Evolutionary conservation across 2,113 vertebrate species (phyloP), one percentile per base, ranked within the genome.

Genomic region (Psilopogon haemacephalus): DNA sequence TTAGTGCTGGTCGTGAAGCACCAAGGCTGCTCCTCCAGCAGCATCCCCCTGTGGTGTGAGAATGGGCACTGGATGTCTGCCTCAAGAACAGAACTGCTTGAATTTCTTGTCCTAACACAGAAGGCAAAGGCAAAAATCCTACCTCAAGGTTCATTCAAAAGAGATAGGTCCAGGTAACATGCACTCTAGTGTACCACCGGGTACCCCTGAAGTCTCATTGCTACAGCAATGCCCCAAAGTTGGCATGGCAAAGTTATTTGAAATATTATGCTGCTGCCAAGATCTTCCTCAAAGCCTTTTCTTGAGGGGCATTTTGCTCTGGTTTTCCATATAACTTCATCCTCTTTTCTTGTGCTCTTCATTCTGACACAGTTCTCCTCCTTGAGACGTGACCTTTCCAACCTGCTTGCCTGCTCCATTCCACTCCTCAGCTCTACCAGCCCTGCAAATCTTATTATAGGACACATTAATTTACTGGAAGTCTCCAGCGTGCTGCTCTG

Each of bases 391-490:
- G 38, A 59, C 68, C 79, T 94, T 90, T 76, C 68, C 55, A 44
- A 76, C 64, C 28, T 11, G 1, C 76, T 85, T 5, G 3, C 44
- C 56, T 3, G 3, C 35, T 76, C 58, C 3, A 1, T 58, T 89
- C 40, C 0, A 1, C 56, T 94, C 60, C 65, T 70, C 20, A 6
- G 68, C 63, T 17, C 3, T 1, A 2, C n/a, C 65, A 63, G 59
- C 59, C 75, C 67, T 69, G 71, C 74, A 95, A 89, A 95, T 93
- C 92, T 94, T 14, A 8, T 96, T 94, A 94, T 62, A 83, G 75
- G 75, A 86, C 2, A 0, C 3, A 2, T 89, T 95, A 86, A 86
- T 96, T 96, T 94, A 95, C 90, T 88, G 92, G 71, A 96, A 96
- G 83, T 91, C 90, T 91, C 94, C 82, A 17, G 71, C 88, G 88